A percentile compares a stretch with the other conserved stretches of the same genome.
Conservation (phyloP, 2,888 invertebrate genomes). For the Nephrotoma guestfalica region DNA sequence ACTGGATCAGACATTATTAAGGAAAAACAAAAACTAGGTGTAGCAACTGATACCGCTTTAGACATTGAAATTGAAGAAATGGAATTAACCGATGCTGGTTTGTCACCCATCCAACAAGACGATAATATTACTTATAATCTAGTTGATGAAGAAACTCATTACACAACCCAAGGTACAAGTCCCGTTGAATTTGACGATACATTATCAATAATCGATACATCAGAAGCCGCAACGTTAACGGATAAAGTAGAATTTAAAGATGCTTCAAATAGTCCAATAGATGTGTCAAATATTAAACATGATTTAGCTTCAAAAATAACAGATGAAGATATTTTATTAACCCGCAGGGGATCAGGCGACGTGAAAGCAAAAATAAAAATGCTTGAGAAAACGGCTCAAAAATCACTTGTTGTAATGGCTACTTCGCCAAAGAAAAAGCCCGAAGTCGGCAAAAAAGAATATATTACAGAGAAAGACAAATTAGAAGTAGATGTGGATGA, state of each 20-base stretch:
- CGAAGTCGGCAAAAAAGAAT: not conserved
- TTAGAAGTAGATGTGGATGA: not conserved
- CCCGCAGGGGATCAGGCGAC: constrained; percentile 34
- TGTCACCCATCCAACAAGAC: constrained; percentile 40
- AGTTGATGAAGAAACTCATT: constrained; percentile 29
- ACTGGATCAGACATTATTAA: constrained; percentile 13
- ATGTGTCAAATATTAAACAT: constrained; percentile 17
- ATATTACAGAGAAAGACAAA: not conserved
- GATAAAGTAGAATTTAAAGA: constrained; percentile 38
- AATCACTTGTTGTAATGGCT: constrained; percentile 19
- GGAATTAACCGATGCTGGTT: constrained; percentile 39
- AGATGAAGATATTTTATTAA: constrained; percentile 28
- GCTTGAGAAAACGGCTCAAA: constrained; percentile 35
- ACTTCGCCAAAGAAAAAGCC: constrained; percentile 23
- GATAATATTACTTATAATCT: constrained; percentile 27
- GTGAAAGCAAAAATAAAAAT: constrained; percentile 40
- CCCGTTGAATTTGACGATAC: constrained; percentile 35
- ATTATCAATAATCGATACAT: constrained; percentile 32
- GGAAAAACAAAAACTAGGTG: constrained; percentile 19
- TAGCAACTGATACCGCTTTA: constrained; percentile 33
- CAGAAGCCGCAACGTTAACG: constrained; percentile 37
- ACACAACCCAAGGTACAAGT: constrained; percentile 35
- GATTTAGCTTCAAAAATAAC: constrained; percentile 15
- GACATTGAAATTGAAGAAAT: constrained; percentile 34
- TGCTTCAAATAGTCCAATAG: constrained; percentile 37